Evolutionary conservation across 1,140 invertebrate species (phyloP).

Genomic region (Orchestia grillus): DNA sequence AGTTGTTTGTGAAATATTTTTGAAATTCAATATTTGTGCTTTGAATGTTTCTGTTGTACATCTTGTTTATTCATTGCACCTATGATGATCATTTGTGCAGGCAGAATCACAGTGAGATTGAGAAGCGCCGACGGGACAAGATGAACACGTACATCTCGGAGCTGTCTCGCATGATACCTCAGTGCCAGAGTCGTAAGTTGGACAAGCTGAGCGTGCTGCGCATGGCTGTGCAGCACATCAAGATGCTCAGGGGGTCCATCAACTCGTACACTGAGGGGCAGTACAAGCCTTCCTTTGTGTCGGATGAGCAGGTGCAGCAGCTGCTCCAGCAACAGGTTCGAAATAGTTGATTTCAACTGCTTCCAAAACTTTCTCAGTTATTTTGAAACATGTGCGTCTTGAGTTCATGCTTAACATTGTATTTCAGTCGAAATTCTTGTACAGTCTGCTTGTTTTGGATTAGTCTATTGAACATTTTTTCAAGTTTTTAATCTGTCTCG

Average conservation of each 20-base stretch:
- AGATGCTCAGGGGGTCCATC: slow-evolving; percentile 82
- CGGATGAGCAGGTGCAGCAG: slow-evolving; percentile 89
- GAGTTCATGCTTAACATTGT: too few relatives aligned
- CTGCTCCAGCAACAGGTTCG: slow-evolving; percentile 80
- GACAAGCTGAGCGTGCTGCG: slow-evolving; percentile 93
- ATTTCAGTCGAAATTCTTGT: too few relatives aligned
- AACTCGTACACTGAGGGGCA: slow-evolving; percentile 85
- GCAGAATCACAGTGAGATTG: slow-evolving; percentile 96
- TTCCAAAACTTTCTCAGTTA: neutral
- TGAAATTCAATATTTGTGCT: too few relatives aligned
- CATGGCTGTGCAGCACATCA: slow-evolving; percentile 94
- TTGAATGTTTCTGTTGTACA: too few relatives aligned
- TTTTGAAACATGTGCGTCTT: too few relatives aligned
- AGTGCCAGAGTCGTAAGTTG: slow-evolving; percentile 91
- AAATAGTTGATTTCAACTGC: neutral
- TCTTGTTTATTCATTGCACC: too few relatives aligned
- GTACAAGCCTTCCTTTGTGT: slow-evolving; percentile 89
- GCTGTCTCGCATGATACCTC: slow-evolving; percentile 89
- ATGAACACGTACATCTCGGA: slow-evolving; percentile 97
- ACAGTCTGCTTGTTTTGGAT: too few relatives aligned
- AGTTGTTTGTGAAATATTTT: too few relatives aligned
- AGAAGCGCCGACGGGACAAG: slow-evolving; percentile 92
- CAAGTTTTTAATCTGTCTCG: too few relatives aligned
- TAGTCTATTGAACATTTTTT: too few relatives aligned
- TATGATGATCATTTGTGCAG: slow-evolving; percentile 71